These are phyloP conservation scores for Eugnorisma glareosa DNA, from an alignment of 2,888 invertebrate species.

Conservation along the genomic window DNA sequence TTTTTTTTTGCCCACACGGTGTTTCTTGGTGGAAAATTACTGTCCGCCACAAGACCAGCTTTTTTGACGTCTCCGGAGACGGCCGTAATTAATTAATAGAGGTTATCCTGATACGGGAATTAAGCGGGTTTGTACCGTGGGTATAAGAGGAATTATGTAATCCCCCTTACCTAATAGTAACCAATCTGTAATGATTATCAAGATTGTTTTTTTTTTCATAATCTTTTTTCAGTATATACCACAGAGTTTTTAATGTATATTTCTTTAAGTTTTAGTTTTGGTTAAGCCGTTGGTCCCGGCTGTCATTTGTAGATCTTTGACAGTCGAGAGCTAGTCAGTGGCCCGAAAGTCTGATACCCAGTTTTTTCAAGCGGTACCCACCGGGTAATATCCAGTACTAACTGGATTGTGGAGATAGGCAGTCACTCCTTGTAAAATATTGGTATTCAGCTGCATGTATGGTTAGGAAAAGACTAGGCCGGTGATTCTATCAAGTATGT, in stretches of 20 bases:
- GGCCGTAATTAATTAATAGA: constrained; percentile 61
- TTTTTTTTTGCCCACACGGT: constrained; percentile 65
- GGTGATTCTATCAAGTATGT: not conserved
- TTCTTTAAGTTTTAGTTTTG: not conserved
- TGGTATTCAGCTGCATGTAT: not conserved
- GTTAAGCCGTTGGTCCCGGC: no score
- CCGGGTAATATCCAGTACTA: no score
- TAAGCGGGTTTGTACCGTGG: constrained; percentile 27
- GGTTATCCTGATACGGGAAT: constrained; percentile 42
- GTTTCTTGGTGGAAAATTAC: constrained; percentile 60
- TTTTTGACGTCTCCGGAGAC: constrained; percentile 39
- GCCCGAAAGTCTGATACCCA: no score
- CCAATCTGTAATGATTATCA: not conserved
- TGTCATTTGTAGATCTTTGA: no score
- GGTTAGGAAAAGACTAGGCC: not conserved
- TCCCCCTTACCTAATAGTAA: not conserved
- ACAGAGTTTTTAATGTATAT: not conserved
- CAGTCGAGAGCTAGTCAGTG: no score
- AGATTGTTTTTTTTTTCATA: not conserved
- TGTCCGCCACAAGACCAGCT: constrained; percentile 39
- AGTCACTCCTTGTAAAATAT: no score
- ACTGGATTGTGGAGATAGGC: no score
- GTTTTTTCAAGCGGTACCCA: no score
- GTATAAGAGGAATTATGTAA: constrained; percentile 9
- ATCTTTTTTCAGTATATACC: not conserved